These are phyloP conservation scores for Chloroceryle inda DNA, from an alignment of 2,797 vertebrate species.

Conservation along the genomic window DNA sequence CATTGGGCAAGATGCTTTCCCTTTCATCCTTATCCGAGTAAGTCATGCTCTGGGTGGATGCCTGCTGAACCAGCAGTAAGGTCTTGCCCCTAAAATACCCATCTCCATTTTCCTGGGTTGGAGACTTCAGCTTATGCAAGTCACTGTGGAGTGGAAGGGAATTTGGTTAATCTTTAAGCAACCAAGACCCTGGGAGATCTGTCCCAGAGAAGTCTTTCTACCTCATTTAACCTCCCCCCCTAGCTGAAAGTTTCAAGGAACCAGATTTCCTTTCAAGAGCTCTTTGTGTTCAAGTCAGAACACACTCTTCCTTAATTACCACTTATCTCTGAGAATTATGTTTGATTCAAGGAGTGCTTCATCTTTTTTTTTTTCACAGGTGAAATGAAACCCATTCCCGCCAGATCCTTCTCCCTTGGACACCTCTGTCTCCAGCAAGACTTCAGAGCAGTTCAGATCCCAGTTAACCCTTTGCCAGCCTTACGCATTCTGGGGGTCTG, in stretches of 20 bases:
- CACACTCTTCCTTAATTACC: constrained; percentile 34
- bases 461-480: neutral
- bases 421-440: neutral
- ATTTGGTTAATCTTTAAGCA: constrained; percentile 48
- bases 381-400: constrained; percentile 8
- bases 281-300: constrained; percentile 48
- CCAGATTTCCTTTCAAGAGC: constrained; percentile 46
- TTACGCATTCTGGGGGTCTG: fast-evolving
- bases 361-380: neutral
- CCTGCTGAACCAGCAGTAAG: constrained; percentile 85
- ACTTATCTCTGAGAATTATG: constrained; percentile 18
- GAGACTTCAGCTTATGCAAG: constrained; percentile 85
- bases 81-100: constrained; percentile 83
- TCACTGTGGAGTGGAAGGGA: constrained; percentile 81
- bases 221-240: constrained; percentile 23
- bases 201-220: constrained; percentile 21
- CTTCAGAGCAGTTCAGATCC: neutral
- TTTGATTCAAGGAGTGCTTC: constrained; percentile 18
- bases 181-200: neutral
- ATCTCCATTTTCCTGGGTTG: constrained; percentile 83
- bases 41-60: constrained; percentile 87
- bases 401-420: neutral
- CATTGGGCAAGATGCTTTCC: constrained; percentile 84
- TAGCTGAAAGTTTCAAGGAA: constrained; percentile 41
- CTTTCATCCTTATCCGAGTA: constrained; percentile 88